phyloP scores from a whole-genome alignment of 2,113 vertebrate species.

The Nycticorax nycticorax region DNA sequence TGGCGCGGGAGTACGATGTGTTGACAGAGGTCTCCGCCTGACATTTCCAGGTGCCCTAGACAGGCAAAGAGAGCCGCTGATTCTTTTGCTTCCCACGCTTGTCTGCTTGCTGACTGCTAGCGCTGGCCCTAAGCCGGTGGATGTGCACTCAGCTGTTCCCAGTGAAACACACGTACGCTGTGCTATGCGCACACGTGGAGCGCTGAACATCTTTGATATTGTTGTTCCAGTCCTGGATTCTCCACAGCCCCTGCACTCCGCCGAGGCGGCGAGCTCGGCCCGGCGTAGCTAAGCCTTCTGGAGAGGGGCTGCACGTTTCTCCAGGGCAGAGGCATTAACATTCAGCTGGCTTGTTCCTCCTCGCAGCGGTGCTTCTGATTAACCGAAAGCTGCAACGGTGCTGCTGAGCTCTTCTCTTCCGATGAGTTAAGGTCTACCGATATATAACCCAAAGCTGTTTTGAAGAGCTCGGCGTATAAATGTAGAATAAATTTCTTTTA shows the following conservation, averaged over 20 bases:
- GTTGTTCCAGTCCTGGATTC: neutral
- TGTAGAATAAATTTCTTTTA: neutral
- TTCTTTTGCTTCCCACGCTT: neutral
- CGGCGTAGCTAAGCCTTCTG: neutral
- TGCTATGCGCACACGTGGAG: fast-evolving
- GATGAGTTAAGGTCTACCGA: neutral
- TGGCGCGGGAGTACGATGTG: neutral
- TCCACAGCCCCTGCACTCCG: fast-evolving
- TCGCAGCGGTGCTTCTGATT: neutral
- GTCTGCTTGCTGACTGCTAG: neutral
- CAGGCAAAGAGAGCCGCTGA: fast-evolving
- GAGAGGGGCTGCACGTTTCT: fast-evolving
- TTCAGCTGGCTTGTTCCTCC: neutral
- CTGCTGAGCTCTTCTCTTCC: neutral
- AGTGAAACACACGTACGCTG: fast-evolving
- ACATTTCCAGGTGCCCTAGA: neutral
- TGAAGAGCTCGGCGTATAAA: neutral
- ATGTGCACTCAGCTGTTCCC: neutral
- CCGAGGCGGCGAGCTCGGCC: fast-evolving
- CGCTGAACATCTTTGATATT: neutral
- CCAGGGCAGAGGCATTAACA: neutral
- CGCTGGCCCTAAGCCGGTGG: fast-evolving
- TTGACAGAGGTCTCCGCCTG: neutral
- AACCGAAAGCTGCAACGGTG: fast-evolving
- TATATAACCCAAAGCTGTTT: neutral